Evolutionary conservation across 2,113 vertebrate species (phyloP).

Genomic region (Rhynchomys soricoides): DNA sequence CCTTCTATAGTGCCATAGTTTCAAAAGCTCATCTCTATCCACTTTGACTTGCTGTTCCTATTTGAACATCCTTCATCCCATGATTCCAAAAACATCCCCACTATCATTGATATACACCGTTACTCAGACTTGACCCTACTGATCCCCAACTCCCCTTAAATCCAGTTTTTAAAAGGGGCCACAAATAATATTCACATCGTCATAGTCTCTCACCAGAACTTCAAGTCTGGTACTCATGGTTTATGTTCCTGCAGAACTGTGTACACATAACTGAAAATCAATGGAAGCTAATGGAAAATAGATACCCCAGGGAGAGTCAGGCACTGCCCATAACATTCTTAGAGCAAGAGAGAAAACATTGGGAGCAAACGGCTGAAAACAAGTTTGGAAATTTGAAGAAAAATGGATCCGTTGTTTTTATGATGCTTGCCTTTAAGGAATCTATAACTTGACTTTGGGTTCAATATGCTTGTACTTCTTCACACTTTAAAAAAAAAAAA

Average conservation of each 20-base stretch:
- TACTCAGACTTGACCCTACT: slow-evolving; percentile 44
- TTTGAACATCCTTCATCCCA: slow-evolving; percentile 37
- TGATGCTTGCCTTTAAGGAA: slow-evolving; percentile 69
- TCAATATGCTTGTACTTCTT: slow-evolving; percentile 73
- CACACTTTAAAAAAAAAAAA: slow-evolving; percentile 66
- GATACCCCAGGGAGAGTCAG: slow-evolving; percentile 66
- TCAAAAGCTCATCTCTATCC: slow-evolving; percentile 50
- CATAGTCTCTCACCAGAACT: slow-evolving; percentile 56
- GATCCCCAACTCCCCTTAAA: slow-evolving; percentile 58
- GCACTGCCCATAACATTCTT: slow-evolving; percentile 59
- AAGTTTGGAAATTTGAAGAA: slow-evolving; percentile 71
- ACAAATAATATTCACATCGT: slow-evolving; percentile 70
- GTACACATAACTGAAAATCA: slow-evolving; percentile 82
- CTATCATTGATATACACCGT: slow-evolving; percentile 30
- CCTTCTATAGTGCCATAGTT: slow-evolving; percentile 46
- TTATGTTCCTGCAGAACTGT: slow-evolving; percentile 65
- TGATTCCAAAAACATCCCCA: slow-evolving; percentile 55
- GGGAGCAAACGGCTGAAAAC: slow-evolving; percentile 76
- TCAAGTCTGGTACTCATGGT: slow-evolving; percentile 64
- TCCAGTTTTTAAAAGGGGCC: slow-evolving; percentile 52
- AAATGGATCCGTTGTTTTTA: slow-evolving; percentile 72
- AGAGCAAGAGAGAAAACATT: slow-evolving; percentile 73
- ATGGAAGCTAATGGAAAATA: slow-evolving; percentile 81
- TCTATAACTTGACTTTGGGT: slow-evolving; percentile 76
- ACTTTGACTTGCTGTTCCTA: neutral